A percentile compares a stretch with the other conserved stretches of the same genome.
Evolutionary conservation across 2,113 vertebrate genomes (phyloP).

Genomic region (Crotalus tigris): DNA sequence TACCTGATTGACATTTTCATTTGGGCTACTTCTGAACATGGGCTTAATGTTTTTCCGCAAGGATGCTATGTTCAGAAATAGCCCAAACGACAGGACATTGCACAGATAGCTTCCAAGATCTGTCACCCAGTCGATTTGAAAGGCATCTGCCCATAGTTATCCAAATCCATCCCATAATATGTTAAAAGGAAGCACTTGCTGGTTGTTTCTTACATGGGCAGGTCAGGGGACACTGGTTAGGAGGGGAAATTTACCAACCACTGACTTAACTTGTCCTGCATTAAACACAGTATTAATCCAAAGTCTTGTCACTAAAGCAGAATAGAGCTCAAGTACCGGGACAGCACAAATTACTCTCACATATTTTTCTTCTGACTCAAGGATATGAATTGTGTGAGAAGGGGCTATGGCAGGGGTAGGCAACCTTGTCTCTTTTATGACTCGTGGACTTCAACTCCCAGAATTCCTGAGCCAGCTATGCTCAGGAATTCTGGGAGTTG

Average conservation of each 20-base stretch:
- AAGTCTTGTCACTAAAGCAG: not conserved
- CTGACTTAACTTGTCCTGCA: not conserved
- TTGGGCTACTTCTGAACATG: not conserved
- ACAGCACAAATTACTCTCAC: not conserved
- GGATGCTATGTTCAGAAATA: not conserved
- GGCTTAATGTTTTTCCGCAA: not conserved
- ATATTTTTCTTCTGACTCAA: not conserved
- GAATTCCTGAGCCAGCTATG: no score
- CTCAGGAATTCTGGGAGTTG: no score
- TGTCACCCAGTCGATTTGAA: not conserved
- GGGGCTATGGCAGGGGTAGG: not conserved
- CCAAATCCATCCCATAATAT: not conserved
- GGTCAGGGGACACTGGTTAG: not conserved
- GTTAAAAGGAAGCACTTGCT: not conserved
- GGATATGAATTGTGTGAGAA: not conserved
- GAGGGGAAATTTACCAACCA: not conserved
- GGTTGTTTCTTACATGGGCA: not conserved
- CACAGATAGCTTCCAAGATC: not conserved
- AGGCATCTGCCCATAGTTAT: not conserved
- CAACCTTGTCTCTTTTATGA: no score
- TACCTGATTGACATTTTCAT: not conserved
- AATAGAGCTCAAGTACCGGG: not conserved
- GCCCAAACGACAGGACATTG: not conserved
- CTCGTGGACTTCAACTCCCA: no score
- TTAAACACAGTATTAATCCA: not conserved